Evolutionary conservation across 2,113 vertebrate genomes (phyloP).

Genomic region (Malurus cyaneus): DNA sequence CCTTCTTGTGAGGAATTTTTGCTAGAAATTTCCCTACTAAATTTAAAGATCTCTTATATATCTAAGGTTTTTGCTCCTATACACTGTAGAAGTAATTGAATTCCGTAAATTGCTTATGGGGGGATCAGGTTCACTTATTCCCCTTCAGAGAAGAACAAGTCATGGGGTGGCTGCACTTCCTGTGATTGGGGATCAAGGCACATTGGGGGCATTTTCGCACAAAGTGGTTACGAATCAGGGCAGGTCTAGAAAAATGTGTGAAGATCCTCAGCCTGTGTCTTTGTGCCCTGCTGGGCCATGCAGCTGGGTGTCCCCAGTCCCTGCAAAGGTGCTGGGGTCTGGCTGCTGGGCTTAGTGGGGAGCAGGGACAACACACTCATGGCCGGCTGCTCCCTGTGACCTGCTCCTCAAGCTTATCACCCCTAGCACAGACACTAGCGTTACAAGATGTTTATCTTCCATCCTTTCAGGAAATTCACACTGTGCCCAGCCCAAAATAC

Average conservation of each 20-base stretch:
- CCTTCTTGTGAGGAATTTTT: not conserved
- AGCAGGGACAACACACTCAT: accelerated
- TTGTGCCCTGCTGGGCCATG: accelerated
- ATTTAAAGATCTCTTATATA: not conserved
- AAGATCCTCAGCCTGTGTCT: accelerated
- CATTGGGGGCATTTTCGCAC: accelerated
- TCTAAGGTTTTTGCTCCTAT: not conserved
- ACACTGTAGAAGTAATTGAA: not conserved
- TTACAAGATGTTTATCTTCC: not conserved
- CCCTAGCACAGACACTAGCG: too few relatives aligned
- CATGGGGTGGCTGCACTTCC: accelerated
- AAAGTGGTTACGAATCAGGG: accelerated
- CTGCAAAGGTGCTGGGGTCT: accelerated
- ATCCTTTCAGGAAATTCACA: not conserved
- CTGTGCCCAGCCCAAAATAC: not conserved
- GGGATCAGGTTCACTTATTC: not conserved
- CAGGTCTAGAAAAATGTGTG: accelerated
- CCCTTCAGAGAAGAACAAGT: not conserved
- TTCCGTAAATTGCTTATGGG: accelerated
- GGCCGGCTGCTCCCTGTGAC: not conserved
- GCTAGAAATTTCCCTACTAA: not conserved
- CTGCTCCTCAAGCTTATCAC: not conserved
- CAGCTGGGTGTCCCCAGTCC: not conserved
- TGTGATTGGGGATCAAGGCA: not conserved
- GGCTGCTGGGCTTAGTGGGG: accelerated